Conservation (phyloP, 2,888 invertebrate genomes). For the Sesia apiformis region DNA sequence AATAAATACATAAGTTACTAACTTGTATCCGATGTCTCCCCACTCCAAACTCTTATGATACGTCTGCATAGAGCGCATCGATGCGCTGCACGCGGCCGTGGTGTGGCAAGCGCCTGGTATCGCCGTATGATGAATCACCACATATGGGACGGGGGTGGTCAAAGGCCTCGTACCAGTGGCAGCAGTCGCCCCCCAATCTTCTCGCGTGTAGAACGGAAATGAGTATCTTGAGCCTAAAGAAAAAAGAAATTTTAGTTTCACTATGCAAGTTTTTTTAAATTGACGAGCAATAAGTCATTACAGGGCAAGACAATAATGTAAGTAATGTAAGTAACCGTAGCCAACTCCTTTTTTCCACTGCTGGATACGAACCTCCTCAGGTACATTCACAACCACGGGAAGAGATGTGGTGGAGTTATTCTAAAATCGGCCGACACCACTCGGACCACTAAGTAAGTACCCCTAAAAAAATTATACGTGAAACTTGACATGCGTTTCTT, state of each 20-base stretch:
- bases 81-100: slow-evolving; percentile 60
- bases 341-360: too few relatives aligned
- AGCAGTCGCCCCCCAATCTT: slow-evolving; percentile 74
- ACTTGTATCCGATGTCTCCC: slow-evolving; percentile 81
- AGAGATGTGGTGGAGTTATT: too few relatives aligned
- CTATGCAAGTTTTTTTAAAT: too few relatives aligned
- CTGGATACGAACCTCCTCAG: too few relatives aligned
- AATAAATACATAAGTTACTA: slow-evolving; percentile 17
- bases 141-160: slow-evolving; percentile 76
- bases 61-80: slow-evolving; percentile 79
- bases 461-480: too few relatives aligned
- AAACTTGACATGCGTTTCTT: too few relatives aligned
- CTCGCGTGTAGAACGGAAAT: slow-evolving; percentile 40
- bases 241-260: not conserved
- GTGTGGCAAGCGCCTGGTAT: slow-evolving; percentile 76
- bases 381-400: too few relatives aligned
- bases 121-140: slow-evolving; percentile 83
- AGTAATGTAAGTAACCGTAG: too few relatives aligned
- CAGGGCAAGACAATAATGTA: too few relatives aligned
- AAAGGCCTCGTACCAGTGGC: slow-evolving; percentile 59
- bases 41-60: slow-evolving; percentile 77
- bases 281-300: too few relatives aligned
- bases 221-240: not conserved
- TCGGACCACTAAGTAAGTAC: too few relatives aligned
- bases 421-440: too few relatives aligned